phyloP scores from a whole-genome alignment of 2,888 invertebrate species.

The Campoletis raptor region DNA sequence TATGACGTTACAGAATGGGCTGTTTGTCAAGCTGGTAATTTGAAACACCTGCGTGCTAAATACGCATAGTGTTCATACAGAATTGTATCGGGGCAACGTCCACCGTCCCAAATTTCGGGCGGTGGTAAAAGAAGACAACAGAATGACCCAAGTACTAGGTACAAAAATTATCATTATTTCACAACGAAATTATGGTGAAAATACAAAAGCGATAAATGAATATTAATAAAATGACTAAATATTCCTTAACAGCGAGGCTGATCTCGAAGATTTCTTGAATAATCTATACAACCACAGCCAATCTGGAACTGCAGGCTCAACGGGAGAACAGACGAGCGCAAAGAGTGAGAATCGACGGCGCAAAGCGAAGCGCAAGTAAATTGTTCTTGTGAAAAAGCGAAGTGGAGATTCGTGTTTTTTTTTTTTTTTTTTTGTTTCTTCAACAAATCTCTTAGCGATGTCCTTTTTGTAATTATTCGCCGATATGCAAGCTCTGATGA shows the following conservation, averaged over 20 bases:
- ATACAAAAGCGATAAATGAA: not conserved
- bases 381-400: too few relatives aligned
- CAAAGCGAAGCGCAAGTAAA: too few relatives aligned
- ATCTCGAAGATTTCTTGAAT: constrained; percentile 93
- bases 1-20: too few relatives aligned
- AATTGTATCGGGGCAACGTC: too few relatives aligned
- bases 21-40: constrained; percentile 94
- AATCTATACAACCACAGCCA: constrained; percentile 90
- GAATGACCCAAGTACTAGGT: constrained; percentile 81
- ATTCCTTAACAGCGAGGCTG: too few relatives aligned
- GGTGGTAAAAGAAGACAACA: constrained; percentile 81
- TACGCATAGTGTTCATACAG: constrained; percentile 96
- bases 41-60: constrained; percentile 95
- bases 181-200: constrained; percentile 6
- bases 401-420: too few relatives aligned
- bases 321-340: constrained; percentile 79
- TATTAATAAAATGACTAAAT: constrained; percentile 2
- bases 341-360: too few relatives aligned
- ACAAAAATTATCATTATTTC: constrained; percentile 39
- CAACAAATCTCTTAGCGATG: constrained; percentile 74
- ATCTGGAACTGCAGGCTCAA: constrained; percentile 82
- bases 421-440: constrained; percentile 50
- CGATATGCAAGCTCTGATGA: constrained; percentile 76
- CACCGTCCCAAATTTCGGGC: constrained; percentile 82
- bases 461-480: constrained; percentile 77